A percentile compares a stretch with the other conserved stretches of the same genome.
These are phyloP conservation scores for Listrodromus nycthemerus DNA, from an alignment of 2,888 invertebrate species.

Conservation along the genomic window DNA sequence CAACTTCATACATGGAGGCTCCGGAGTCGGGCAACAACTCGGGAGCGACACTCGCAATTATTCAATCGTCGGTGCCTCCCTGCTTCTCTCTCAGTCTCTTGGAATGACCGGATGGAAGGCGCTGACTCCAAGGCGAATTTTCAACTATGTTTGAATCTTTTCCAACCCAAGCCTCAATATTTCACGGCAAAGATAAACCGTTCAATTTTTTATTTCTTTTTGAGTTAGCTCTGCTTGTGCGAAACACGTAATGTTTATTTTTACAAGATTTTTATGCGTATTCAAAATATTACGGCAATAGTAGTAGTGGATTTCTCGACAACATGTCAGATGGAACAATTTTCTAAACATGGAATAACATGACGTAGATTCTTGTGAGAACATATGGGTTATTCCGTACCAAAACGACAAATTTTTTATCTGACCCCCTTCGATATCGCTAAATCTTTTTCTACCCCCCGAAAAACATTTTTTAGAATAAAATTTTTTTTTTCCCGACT, in stretches of 20 bases:
- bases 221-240: not conserved
- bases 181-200: not conserved
- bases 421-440: too few species aligned
- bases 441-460: too few species aligned
- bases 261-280: too few species aligned
- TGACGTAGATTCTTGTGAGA: too few species aligned
- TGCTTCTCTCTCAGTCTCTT: constrained; percentile 32
- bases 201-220: not conserved
- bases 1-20: constrained; percentile 54
- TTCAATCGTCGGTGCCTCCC: constrained; percentile 50
- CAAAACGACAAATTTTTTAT: too few species aligned
- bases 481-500: too few species aligned
- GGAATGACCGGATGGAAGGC: not conserved
- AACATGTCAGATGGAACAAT: too few species aligned
- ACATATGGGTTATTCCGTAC: too few species aligned
- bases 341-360: too few species aligned
- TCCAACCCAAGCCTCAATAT: not conserved
- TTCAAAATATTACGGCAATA: too few species aligned
- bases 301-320: too few species aligned
- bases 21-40: constrained; percentile 56
- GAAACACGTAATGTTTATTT: not conserved
- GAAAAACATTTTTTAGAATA: too few species aligned
- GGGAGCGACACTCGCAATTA: constrained; percentile 61
- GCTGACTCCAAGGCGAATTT: not conserved
- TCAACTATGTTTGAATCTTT: constrained; percentile 6